These are phyloP conservation scores for Apocrypta bakeri DNA, from an alignment of 1,140 invertebrate genomes.

Conservation along the genomic window DNA sequence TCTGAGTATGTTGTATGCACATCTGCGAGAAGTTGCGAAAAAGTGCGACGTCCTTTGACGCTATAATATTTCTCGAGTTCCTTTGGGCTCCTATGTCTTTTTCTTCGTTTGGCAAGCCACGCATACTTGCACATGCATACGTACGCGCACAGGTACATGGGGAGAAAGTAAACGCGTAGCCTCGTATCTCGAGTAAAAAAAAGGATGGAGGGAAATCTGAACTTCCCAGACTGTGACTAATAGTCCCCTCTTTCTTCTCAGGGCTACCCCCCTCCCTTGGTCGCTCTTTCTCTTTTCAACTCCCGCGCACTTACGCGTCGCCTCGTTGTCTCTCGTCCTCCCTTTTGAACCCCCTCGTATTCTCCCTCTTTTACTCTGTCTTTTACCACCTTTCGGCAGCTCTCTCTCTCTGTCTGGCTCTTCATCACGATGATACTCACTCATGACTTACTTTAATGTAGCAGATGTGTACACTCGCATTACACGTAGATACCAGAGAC, in stretches of 20 bases:
- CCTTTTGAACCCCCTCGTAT: neutral
- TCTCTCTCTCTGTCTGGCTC: neutral
- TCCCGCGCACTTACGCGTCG: constrained; percentile 23
- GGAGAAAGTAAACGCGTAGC: neutral
- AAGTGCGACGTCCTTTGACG: neutral
- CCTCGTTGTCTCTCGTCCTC: constrained; percentile 4
- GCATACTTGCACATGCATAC: neutral
- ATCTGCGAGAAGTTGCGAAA: too few relatives aligned
- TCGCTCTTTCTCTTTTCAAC: constrained; percentile 29
- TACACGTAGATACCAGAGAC: neutral
- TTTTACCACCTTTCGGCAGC: neutral
- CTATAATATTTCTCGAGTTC: too few relatives aligned
- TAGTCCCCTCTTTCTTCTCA: constrained; percentile 12
- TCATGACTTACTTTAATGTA: constrained; percentile 28
- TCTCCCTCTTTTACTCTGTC: neutral
- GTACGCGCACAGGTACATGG: neutral
- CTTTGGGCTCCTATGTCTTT: neutral
- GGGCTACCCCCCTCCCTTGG: neutral
- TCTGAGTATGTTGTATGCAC: too few relatives aligned
- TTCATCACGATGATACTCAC: neutral
- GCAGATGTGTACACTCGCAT: constrained; percentile 7
- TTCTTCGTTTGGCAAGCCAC: neutral
- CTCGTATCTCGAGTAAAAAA: constrained; percentile 13
- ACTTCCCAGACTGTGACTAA: constrained; percentile 44
- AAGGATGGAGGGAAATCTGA: constrained; percentile 27